Percentiles rank a stretch among this genome's conserved stretches.
Evolutionary conservation across 1,140 invertebrate species (phyloP).

Genomic region (Vanessa tameamea): DNA sequence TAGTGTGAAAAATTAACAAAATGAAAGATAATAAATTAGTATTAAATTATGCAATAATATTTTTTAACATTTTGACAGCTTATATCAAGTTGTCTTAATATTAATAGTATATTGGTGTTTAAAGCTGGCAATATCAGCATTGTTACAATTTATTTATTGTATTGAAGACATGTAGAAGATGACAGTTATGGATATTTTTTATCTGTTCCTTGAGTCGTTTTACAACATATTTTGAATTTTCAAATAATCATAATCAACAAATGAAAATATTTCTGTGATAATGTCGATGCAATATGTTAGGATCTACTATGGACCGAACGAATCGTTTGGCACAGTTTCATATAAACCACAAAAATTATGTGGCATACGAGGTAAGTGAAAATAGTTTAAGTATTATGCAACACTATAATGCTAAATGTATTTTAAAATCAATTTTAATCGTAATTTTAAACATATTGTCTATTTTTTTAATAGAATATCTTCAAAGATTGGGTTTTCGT

Average conservation of each 20-base stretch:
- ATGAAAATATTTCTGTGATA: conserved; percentile 15
- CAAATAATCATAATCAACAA: background rate
- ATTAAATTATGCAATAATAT: too few species aligned
- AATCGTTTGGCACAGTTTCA: conserved; percentile 47
- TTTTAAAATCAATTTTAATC: too few species aligned
- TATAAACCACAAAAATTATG: conserved; percentile 60
- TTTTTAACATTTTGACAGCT: too few species aligned
- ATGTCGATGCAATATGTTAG: conserved; percentile 55
- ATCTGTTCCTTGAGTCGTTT: background rate
- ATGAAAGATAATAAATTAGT: too few species aligned
- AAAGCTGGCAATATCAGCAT: too few species aligned
- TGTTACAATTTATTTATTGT: too few species aligned
- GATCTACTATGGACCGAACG: conserved; percentile 60
- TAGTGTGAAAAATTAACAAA: too few species aligned
- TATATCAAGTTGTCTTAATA: too few species aligned
- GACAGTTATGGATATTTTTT: background rate
- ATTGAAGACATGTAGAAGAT: too few species aligned
- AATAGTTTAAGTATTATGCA: background rate
- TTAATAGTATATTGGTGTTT: too few species aligned
- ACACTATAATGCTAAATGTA: too few species aligned
- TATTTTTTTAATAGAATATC: conserved; percentile 46
- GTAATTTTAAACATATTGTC: background rate
- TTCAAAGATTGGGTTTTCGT: conserved; percentile 59
- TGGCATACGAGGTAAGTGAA: conserved; percentile 53
- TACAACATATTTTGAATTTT: background rate